phyloP scores from a whole-genome alignment of 2,888 invertebrate genomes.

The Papilio protenor region DNA sequence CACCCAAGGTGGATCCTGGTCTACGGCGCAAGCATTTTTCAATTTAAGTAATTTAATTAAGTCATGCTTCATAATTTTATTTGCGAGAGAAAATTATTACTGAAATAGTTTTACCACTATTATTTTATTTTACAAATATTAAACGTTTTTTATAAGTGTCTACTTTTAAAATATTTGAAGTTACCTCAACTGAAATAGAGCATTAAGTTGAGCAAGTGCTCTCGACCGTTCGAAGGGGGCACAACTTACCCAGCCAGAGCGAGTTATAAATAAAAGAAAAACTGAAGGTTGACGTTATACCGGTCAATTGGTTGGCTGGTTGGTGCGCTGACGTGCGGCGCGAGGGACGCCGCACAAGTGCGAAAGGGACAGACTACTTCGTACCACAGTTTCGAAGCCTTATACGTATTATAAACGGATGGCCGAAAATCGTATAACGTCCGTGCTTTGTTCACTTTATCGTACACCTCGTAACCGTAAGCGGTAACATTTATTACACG shows the following conservation, averaged over 20 bases:
- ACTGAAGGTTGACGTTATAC: conserved; percentile 84
- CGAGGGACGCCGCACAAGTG: conserved; percentile 57
- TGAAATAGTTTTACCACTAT: no score
- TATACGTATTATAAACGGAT: conserved; percentile 77
- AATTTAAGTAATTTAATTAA: no score
- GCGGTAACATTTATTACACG: conserved; percentile 56
- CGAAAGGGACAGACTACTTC: conserved; percentile 62
- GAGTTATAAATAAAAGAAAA: conserved; percentile 84
- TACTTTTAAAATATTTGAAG: neutral
- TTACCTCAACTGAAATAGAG: neutral
- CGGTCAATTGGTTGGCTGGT: conserved; percentile 84
- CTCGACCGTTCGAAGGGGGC: conserved; percentile 62
- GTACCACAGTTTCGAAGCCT: conserved; percentile 78
- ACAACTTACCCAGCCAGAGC: conserved; percentile 80
- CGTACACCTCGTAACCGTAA: conserved; percentile 61
- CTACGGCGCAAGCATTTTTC: no score
- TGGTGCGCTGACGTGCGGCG: conserved; percentile 79
- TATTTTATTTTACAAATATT: no score
- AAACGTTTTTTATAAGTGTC: no score
- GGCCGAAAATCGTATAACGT: conserved; percentile 79
- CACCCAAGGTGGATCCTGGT: no score
- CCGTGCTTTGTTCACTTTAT: conserved; percentile 71
- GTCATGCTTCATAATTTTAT: no score
- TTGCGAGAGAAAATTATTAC: no score
- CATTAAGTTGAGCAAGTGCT: conserved; percentile 47